A percentile compares a stretch with the other conserved stretches of the same genome.
Conservation (phyloP, 2,113 vertebrate species). For the Circaetus cinerascens region DNA sequence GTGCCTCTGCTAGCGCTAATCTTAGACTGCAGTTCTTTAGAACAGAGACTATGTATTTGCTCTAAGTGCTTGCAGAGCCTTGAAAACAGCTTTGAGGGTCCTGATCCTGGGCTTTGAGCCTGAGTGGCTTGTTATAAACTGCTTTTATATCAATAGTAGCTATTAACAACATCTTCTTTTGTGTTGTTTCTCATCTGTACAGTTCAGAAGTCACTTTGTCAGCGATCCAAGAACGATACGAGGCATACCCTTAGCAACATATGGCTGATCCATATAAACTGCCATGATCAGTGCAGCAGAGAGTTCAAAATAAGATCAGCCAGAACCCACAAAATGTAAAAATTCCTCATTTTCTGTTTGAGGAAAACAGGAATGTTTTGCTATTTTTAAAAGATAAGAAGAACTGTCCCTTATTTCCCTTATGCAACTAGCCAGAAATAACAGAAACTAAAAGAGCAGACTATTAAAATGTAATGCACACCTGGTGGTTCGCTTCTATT, state of each 20-base stretch:
- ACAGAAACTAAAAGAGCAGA: not conserved
- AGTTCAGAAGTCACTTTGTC: not conserved
- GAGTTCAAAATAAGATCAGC: not conserved
- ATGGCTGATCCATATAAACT: not conserved
- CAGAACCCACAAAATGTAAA: not conserved
- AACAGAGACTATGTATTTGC: not conserved
- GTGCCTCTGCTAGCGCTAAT: not conserved
- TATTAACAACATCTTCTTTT: not conserved
- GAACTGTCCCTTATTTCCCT: not conserved
- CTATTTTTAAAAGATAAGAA: not conserved
- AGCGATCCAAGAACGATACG: not conserved
- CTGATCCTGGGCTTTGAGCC: not conserved
- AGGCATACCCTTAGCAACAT: not conserved
- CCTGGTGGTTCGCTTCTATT: not conserved
- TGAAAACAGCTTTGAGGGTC: not conserved
- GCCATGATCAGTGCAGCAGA: not conserved
- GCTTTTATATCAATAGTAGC: not conserved
- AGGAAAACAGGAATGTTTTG: not conserved
- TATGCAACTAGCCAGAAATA: not conserved
- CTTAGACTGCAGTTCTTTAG: not conserved
- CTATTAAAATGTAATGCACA: not conserved
- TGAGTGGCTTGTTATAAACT: not conserved
- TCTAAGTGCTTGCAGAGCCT: not conserved
- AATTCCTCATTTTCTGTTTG: not conserved
- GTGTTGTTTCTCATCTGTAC: not conserved